Conservation (phyloP, 2,113 vertebrate genomes). For the Hydrolagus affinis region DNA sequence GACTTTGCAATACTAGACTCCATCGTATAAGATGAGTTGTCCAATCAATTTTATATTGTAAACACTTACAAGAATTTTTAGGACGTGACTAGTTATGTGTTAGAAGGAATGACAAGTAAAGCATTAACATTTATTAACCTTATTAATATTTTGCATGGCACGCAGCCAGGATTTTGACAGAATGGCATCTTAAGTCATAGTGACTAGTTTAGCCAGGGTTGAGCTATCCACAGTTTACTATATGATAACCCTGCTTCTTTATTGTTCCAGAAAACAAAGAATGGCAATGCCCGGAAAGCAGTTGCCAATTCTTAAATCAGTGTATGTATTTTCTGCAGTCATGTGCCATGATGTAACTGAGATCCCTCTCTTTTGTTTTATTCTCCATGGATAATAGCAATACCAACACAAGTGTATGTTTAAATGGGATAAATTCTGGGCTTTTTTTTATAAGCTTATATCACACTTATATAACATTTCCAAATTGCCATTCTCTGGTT, state of each 20-base stretch:
- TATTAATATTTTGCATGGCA: too few species aligned
- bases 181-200: too few species aligned
- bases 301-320: not conserved
- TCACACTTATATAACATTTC: not conserved
- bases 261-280: not conserved
- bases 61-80: too few species aligned
- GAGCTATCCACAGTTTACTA: not conserved
- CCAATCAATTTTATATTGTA: too few species aligned
- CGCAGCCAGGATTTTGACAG: too few species aligned
- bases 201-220: too few species aligned
- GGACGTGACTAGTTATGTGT: too few species aligned
- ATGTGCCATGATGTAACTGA: not conserved
- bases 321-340: not conserved
- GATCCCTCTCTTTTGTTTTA: not conserved
- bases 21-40: too few species aligned
- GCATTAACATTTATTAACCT: too few species aligned
- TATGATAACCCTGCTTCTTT: not conserved
- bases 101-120: too few species aligned
- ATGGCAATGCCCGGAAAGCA: not conserved
- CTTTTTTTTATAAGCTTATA: not conserved
- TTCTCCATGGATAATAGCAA: not conserved
- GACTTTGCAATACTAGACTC: too few species aligned
- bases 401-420: not conserved
- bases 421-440: not conserved
- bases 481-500: not conserved